phyloP scores from a whole-genome alignment of 2,113 vertebrate genomes.

The Micronisus gabar region DNA sequence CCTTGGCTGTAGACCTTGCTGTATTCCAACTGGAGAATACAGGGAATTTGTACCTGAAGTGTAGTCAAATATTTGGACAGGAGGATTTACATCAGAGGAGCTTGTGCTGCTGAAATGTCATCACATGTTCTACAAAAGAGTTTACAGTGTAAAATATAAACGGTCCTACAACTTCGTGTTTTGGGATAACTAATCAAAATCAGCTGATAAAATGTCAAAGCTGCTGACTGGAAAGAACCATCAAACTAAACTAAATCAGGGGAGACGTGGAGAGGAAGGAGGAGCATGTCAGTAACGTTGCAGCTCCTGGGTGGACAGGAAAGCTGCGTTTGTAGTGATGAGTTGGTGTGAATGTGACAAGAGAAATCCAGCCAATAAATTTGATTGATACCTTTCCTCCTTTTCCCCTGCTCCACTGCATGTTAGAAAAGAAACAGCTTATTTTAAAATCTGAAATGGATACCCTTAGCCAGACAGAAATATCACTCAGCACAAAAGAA shows the following conservation, averaged over 20 bases:
- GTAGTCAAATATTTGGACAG: not conserved
- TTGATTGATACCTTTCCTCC: not conserved
- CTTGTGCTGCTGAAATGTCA: not conserved
- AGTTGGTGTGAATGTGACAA: not conserved
- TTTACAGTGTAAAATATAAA: not conserved
- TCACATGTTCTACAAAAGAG: not conserved
- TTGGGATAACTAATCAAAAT: not conserved
- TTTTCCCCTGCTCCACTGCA: not conserved
- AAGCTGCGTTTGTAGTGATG: not conserved
- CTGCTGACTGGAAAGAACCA: not conserved
- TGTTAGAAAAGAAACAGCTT: not conserved
- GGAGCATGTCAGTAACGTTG: not conserved
- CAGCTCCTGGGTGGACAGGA: not conserved
- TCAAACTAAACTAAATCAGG: not conserved
- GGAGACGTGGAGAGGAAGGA: not conserved
- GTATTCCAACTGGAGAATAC: not conserved
- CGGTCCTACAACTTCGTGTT: not conserved
- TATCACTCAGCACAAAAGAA: not conserved
- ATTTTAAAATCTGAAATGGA: not conserved
- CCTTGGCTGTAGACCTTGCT: not conserved
- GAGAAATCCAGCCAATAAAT: not conserved
- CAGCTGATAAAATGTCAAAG: not conserved
- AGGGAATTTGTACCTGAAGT: not conserved
- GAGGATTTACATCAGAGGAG: not conserved
- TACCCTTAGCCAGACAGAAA: not conserved